Conservation (phyloP, 2,888 invertebrate genomes). For the Tipula vernalis region DNA sequence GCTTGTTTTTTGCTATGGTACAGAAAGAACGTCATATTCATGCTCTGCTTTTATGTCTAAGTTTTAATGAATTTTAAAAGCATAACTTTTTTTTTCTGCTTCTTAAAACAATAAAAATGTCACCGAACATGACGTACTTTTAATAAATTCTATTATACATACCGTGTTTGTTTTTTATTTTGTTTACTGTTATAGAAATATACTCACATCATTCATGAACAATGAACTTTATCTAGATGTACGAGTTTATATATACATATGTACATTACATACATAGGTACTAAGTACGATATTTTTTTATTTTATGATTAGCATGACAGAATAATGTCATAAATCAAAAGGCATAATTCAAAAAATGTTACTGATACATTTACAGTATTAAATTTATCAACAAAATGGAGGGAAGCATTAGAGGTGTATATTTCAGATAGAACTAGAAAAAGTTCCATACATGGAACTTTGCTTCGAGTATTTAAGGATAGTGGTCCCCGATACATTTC, state of each 20-base stretch:
- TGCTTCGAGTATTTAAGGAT: too few relatives aligned
- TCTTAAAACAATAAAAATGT: background rate
- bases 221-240: background rate
- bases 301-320: background rate
- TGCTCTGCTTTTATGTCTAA: background rate
- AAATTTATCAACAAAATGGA: too few relatives aligned
- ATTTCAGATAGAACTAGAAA: too few relatives aligned
- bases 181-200: background rate
- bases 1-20: too few relatives aligned
- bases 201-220: background rate
- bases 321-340: background rate
- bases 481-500: too few relatives aligned
- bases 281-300: background rate
- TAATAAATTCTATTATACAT: background rate
- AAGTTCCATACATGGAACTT: too few relatives aligned
- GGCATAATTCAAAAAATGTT: background rate
- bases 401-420: too few relatives aligned
- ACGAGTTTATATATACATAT: background rate
- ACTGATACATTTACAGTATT: too few relatives aligned
- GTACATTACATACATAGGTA: background rate
- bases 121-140: background rate
- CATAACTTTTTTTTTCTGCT: background rate
- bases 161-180: background rate
- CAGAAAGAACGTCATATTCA: background rate
- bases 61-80: background rate